These are phyloP conservation scores for Porites rus DNA, from an alignment of 92 coral and sea anemone genomes.

Conservation along the genomic window DNA sequence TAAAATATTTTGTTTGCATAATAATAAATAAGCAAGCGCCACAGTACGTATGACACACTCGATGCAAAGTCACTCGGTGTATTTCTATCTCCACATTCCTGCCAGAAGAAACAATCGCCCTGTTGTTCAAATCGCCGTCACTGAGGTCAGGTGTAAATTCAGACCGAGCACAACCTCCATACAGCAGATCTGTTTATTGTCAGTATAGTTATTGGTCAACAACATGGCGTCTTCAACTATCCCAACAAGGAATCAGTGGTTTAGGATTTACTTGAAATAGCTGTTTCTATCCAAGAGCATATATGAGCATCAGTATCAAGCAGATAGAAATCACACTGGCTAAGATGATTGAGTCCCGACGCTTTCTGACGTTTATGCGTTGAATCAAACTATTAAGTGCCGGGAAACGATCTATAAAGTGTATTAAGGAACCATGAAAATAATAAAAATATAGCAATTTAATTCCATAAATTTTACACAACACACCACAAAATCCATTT, in stretches of 20 bases:
- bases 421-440: constrained; percentile 33
- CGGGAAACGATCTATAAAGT: constrained; percentile 85
- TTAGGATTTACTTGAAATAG: neutral
- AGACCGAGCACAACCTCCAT: too few species aligned
- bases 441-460: too few species aligned
- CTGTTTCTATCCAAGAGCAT: constrained; percentile 79
- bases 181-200: too few species aligned
- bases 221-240: neutral
- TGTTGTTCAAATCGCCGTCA: neutral
- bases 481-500: too few species aligned
- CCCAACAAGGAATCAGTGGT: neutral
- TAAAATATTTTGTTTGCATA: neutral
- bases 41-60: neutral
- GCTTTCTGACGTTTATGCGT: constrained; percentile 90
- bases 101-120: neutral
- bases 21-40: neutral
- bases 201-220: neutral
- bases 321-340: constrained; percentile 94
- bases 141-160: too few species aligned
- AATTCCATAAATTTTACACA: too few species aligned
- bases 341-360: constrained; percentile 94
- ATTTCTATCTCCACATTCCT: neutral
- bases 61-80: neutral
- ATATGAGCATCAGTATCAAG: constrained; percentile 87
- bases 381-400: constrained; percentile 97